Evolutionary conservation across 37 sponge, comb jelly and placozoan genomes (phyloP).

Genomic region (Theonella swinhoei): DNA sequence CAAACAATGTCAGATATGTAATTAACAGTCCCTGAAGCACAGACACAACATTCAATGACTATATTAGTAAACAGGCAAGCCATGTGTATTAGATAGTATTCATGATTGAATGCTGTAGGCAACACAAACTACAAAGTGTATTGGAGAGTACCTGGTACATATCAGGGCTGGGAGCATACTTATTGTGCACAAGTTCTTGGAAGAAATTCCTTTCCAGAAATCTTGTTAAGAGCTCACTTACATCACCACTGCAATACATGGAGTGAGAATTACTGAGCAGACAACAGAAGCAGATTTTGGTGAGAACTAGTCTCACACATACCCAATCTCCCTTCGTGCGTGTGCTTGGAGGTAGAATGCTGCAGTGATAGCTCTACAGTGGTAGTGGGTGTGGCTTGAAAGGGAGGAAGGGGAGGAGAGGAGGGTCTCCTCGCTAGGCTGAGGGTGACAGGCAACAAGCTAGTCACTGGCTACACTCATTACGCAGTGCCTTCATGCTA

Average conservation of each 20-base stretch:
- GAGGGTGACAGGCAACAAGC: neutral
- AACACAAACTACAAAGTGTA: too few relatives aligned
- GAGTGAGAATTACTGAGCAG: too few relatives aligned
- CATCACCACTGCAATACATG: neutral
- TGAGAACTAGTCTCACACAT: neutral
- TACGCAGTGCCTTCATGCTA: neutral
- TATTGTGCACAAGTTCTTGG: neutral
- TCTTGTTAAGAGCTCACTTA: neutral
- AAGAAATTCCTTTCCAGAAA: neutral
- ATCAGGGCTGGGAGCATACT: neutral
- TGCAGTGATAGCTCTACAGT: conserved; percentile 24
- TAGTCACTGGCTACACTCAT: neutral
- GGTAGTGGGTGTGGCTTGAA: neutral
- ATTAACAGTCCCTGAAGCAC: too few relatives aligned
- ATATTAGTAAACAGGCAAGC: neutral
- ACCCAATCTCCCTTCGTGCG: conserved; percentile 7
- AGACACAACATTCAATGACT: neutral
- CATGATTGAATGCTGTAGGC: neutral
- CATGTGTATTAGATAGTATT: neutral
- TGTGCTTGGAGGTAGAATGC: conserved; percentile 33
- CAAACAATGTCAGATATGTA: too few relatives aligned
- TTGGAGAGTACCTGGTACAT: neutral
- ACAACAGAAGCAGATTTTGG: neutral
- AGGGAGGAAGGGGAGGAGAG: neutral
- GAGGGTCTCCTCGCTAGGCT: neutral